Base-by-base conservation (phyloP, 2,888 invertebrate genomes). In the Pecten maximus region DNA sequence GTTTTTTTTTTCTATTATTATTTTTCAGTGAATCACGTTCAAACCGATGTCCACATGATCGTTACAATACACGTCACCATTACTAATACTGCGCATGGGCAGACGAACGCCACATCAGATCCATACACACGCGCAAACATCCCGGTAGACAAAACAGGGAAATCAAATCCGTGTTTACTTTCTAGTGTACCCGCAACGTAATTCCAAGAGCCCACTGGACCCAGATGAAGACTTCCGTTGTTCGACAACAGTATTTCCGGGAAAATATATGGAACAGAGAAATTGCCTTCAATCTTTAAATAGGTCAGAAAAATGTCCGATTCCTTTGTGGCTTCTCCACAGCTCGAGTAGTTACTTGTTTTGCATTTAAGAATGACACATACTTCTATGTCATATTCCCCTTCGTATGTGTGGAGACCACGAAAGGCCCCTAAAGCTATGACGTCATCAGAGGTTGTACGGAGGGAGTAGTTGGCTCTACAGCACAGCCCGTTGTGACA, bases 361-460 rank as follows among this genome's bases (percentile, higher is more conserved):
- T 92, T 93, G 86, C 95, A 95, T 87, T 92, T 94, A 12, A 95
- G 89, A 1, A 95, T 86, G 4, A 93, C 91, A 87, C 95, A 95
- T 4, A 94, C 92, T 91, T 95, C 94, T 2, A 95, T 90, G 91
- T 94, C 95, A 88, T 95, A 95, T 6, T 91, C 48, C 0, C 95
- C 95, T 40, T 95, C 92, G 23, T 92, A 89, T 12, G 93, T 94
- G 91, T 95, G 95, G 1, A 94, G 90, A 0, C 95, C 95, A 89
- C 94, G 93, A 91, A 95, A 95, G 0, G 94, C 95, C 0, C 95
- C 96, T 86, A 96, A 93, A 0, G 94, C 96, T 10, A 91, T 60
- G 60, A 93, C 94, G 16, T 87, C 50, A 2, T 87, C 40, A 1
- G 87, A 44, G 40, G 50, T 40, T 39, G 86, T 50, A 6, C 35